phyloP scores from a whole-genome alignment of 2,797 vertebrate species.

The Sebastolobus alascanus region DNA sequence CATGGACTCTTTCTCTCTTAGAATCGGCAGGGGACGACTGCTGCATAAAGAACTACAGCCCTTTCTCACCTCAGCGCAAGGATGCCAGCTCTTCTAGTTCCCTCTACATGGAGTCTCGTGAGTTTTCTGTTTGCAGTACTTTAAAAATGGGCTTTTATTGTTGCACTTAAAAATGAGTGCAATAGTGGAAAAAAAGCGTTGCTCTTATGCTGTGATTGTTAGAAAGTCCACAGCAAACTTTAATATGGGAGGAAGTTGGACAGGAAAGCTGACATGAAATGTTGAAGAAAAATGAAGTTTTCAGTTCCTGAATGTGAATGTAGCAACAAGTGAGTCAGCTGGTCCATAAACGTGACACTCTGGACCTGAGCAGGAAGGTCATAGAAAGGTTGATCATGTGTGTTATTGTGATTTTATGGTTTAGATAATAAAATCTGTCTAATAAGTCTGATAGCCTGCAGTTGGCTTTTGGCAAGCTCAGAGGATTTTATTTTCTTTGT shows the following conservation, averaged over 20 bases:
- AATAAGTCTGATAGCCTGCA: background rate
- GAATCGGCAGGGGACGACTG: constrained; percentile 82
- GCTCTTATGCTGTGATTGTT: background rate
- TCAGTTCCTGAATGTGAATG: constrained; percentile 2
- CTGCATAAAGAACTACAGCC: constrained; percentile 78
- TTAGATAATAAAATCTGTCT: background rate
- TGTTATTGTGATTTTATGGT: background rate
- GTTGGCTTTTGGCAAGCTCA: background rate
- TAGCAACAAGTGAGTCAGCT: background rate
- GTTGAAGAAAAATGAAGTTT: background rate
- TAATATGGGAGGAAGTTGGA: background rate
- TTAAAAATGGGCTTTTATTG: background rate
- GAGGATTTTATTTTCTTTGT: background rate
- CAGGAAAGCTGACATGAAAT: background rate
- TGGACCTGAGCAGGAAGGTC: constrained; percentile 2
- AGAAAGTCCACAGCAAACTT: background rate
- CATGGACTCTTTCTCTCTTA: constrained; percentile 56
- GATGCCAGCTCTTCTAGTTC: constrained; percentile 85
- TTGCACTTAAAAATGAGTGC: background rate
- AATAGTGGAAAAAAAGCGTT: background rate
- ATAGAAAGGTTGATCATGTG: background rate
- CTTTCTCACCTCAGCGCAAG: constrained; percentile 84
- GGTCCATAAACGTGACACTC: background rate
- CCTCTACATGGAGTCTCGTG: constrained; percentile 90
- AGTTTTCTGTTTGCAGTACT: constrained; percentile 63